A percentile compares a stretch with the other conserved stretches of the same genome.
phyloP scores from a whole-genome alignment of 2,888 invertebrate genomes.

The Eledona agricola region DNA sequence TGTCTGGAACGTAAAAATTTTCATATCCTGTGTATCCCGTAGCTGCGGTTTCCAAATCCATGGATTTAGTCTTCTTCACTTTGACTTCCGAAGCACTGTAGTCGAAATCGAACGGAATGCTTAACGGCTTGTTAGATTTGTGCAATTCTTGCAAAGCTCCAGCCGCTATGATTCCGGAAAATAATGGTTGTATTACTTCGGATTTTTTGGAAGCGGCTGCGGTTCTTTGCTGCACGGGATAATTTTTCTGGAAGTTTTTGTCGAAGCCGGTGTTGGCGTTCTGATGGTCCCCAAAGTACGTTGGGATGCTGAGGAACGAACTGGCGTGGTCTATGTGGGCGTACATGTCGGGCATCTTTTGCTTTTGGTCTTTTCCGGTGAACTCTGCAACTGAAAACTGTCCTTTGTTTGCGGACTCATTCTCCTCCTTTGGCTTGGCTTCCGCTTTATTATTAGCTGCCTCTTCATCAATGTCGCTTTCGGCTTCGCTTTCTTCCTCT shows the following conservation, averaged over 20 bases:
- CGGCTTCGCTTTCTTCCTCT: constrained; percentile 33
- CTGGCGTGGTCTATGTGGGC: not conserved
- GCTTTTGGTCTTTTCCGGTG: constrained; percentile 21
- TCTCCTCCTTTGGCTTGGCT: too few species aligned
- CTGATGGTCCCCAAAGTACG: constrained; percentile 31
- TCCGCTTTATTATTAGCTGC: constrained; percentile 29
- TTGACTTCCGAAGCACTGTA: constrained; percentile 53
- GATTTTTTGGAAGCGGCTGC: constrained; percentile 35
- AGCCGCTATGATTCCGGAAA: constrained; percentile 50
- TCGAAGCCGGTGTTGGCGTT: constrained; percentile 25
- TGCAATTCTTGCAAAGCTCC: constrained; percentile 50
- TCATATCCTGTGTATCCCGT: constrained; percentile 28
- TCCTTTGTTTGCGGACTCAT: too few species aligned
- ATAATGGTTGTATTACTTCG: constrained; percentile 50
- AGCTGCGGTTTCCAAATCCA: constrained; percentile 15
- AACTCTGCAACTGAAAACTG: too few species aligned
- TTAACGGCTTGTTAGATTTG: constrained; percentile 52
- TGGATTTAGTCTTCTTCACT: constrained; percentile 31
- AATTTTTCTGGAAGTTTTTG: constrained; percentile 29
- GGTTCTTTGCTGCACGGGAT: constrained; percentile 18
- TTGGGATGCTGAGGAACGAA: constrained; percentile 3
- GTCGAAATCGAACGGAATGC: constrained; percentile 56
- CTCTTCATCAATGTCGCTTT: constrained; percentile 38
- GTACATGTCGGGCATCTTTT: constrained; percentile 19
- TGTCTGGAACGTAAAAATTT: constrained; percentile 47